These are phyloP conservation scores for Acipenser ruthenus DNA, from an alignment of 2,797 vertebrate species.

Conservation along the genomic window DNA sequence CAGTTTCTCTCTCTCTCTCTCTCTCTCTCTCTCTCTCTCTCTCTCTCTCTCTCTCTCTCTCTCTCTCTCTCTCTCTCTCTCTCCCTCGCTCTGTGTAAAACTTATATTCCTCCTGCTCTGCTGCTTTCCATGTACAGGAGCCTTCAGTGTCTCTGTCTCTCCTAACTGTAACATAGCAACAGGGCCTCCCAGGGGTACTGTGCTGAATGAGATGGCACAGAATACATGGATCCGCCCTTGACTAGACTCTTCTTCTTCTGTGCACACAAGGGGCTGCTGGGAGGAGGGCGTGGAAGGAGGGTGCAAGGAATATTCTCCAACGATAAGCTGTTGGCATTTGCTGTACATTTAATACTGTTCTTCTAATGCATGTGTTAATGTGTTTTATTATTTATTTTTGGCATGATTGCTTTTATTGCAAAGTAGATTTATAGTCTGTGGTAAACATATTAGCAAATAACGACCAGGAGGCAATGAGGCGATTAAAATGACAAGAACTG, in stretches of 20 bases:
- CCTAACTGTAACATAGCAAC: slow-evolving; percentile 53
- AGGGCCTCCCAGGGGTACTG: slow-evolving; percentile 27
- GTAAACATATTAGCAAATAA: slow-evolving; percentile 45
- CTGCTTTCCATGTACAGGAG: slow-evolving; percentile 44
- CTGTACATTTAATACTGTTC: slow-evolving; percentile 38
- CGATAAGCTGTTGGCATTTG: slow-evolving; percentile 29
- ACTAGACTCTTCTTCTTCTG: slow-evolving; percentile 6
- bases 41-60: slow-evolving; percentile 46
- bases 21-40: slow-evolving; percentile 23
- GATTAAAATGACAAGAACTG: slow-evolving; percentile 12
- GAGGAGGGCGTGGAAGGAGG: slow-evolving; percentile 1
- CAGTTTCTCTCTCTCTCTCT: background rate
- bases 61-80: slow-evolving; percentile 8
- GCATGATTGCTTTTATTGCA: slow-evolving; percentile 52
- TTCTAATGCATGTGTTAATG: slow-evolving; percentile 51
- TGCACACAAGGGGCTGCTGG: slow-evolving; percentile 10
- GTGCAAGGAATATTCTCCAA: slow-evolving; percentile 11
- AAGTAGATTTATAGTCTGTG: slow-evolving; percentile 42
- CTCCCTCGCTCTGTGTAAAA: slow-evolving; percentile 47
- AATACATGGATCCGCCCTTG: slow-evolving; percentile 8
- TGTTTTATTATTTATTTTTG: slow-evolving; percentile 32
- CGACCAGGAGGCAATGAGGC: slow-evolving; percentile 21
- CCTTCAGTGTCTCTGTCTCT: slow-evolving; percentile 39
- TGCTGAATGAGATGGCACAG: slow-evolving; percentile 14
- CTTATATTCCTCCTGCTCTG: slow-evolving; percentile 42